phyloP scores from a whole-genome alignment of 2,797 vertebrate species.

The Echeneis naucrates region DNA sequence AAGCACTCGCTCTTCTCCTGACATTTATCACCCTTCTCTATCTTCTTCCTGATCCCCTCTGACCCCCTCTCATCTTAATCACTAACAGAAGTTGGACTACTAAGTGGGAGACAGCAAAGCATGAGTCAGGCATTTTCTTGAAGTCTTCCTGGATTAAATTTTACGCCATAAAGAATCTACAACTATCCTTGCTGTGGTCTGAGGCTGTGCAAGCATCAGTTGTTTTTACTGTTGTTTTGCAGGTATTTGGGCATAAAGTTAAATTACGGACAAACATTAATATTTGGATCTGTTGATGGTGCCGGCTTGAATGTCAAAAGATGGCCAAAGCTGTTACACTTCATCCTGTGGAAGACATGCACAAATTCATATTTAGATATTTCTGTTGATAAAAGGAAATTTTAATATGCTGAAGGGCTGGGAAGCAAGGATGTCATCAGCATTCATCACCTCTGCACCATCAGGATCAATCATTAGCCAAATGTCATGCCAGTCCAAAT shows the following conservation, averaged over 20 bases:
- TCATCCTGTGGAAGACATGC: not conserved
- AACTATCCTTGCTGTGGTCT: not conserved
- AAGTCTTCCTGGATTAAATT: conserved; percentile 3
- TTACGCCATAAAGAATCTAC: conserved; percentile 2
- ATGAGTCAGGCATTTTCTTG: conserved; percentile 29
- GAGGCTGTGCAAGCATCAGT: not conserved
- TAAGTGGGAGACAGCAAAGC: conserved; percentile 18
- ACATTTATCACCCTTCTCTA: conserved; percentile 64
- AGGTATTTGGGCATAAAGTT: not conserved
- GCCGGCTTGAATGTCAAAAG: not conserved
- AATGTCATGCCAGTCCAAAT: not conserved
- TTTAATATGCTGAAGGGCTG: not conserved
- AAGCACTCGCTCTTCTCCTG: conserved; percentile 56
- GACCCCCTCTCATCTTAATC: conserved; percentile 63
- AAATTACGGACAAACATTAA: not conserved
- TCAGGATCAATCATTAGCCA: not conserved
- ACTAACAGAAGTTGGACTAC: conserved; percentile 48
- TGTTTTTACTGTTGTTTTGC: not conserved
- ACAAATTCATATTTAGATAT: not conserved
- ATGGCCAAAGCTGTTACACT: not conserved
- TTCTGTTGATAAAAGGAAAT: not conserved
- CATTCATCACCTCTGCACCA: not conserved
- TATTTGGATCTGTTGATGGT: not conserved
- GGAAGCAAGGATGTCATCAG: not conserved
- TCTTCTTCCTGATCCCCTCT: conserved; percentile 61